Evolutionary conservation across 2,113 vertebrate species (phyloP).

Genomic region (Sinocyclocheilus maitianheensis): DNA sequence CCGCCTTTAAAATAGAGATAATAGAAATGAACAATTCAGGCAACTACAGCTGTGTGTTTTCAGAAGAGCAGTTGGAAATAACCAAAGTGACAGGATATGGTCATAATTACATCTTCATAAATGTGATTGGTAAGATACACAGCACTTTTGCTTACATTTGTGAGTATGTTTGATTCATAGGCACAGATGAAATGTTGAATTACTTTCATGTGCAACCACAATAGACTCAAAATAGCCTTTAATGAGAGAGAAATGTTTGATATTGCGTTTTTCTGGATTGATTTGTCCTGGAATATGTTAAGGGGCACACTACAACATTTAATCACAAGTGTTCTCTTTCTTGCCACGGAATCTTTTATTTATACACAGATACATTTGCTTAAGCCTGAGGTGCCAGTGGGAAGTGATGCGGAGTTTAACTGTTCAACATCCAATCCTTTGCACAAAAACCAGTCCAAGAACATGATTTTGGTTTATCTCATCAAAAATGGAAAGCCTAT

Average conservation of each 20-base stretch:
- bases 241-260: background rate
- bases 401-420: constrained; percentile 28
- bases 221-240: background rate
- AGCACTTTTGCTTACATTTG: background rate
- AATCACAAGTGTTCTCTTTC: background rate
- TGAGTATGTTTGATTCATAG: background rate
- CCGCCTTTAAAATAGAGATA: constrained; percentile 43
- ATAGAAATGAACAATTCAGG: constrained; percentile 45
- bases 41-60: constrained; percentile 61
- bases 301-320: background rate
- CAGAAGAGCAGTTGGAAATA: background rate
- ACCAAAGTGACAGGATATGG: background rate
- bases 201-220: background rate
- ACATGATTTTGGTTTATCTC: constrained; percentile 32
- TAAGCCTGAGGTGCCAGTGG: background rate
- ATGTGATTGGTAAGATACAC: background rate
- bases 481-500: constrained; percentile 35
- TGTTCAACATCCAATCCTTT: constrained; percentile 17
- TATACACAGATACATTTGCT: background rate
- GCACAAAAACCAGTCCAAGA: background rate
- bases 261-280: background rate
- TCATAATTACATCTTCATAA: constrained; percentile 3
- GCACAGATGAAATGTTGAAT: background rate
- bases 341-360: constrained; percentile 22
- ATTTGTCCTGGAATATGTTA: background rate